A percentile compares a stretch with the other conserved stretches of the same genome.
These are phyloP conservation scores for Cephus rjabovi DNA, from an alignment of 2,888 invertebrate species.

Conservation along the genomic window DNA sequence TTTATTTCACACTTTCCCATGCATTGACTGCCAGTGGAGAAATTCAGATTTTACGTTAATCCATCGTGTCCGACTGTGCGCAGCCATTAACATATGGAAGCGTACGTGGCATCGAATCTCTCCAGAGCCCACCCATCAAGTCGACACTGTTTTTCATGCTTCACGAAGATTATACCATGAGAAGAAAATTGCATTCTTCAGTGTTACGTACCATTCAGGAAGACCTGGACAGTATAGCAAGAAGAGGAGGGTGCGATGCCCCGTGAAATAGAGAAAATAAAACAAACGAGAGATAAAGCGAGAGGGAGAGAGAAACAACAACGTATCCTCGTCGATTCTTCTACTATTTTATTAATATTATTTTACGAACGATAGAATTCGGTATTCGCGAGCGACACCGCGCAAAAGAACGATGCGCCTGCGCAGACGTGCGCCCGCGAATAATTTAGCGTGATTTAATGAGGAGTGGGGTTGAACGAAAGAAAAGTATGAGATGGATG, in stretches of 20 bases:
- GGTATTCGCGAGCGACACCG: background rate
- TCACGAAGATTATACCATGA: background rate
- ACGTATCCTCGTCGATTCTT: background rate
- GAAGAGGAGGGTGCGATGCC: background rate
- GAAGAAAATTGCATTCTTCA: background rate
- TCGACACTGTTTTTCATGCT: background rate
- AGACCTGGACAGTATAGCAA: background rate
- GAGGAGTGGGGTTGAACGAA: constrained; percentile 4
- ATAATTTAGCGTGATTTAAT: background rate
- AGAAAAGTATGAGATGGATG: constrained; percentile 13
- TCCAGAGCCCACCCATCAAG: background rate
- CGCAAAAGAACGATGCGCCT: background rate
- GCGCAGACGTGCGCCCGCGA: background rate
- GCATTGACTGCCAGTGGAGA: background rate
- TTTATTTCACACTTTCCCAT: background rate
- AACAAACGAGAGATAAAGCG: background rate
- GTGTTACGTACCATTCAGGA: background rate
- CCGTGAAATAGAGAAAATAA: background rate
- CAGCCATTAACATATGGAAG: background rate
- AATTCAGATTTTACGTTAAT: background rate
- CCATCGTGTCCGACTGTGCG: background rate
- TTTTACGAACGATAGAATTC: background rate
- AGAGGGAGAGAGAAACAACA: background rate
- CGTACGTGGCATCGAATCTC: background rate
- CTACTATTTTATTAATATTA: background rate